phyloP scores from a whole-genome alignment of 2,888 invertebrate species.

The Nephrotoma appendiculata region DNA sequence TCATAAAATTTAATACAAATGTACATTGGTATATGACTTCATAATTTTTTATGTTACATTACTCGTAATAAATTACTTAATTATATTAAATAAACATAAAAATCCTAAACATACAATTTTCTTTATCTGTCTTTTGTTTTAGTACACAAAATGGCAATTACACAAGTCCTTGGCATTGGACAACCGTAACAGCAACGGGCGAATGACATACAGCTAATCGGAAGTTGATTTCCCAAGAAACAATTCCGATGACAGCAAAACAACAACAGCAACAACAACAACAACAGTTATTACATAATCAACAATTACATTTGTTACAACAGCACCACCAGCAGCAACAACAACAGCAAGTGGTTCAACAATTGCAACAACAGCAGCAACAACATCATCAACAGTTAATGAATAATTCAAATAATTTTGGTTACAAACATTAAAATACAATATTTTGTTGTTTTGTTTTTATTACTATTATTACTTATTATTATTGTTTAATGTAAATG shows the following conservation, averaged over 20 bases:
- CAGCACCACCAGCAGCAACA: slow-evolving; percentile 8
- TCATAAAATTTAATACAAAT: too few relatives aligned
- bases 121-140: slow-evolving; percentile 9
- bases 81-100: not conserved
- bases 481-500: not conserved
- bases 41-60: too few relatives aligned
- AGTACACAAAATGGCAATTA: slow-evolving; percentile 32
- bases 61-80: not conserved
- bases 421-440: slow-evolving; percentile 2
- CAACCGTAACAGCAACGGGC: slow-evolving; percentile 40
- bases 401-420: slow-evolving; percentile 1
- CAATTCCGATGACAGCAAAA: slow-evolving; percentile 1
- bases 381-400: slow-evolving; percentile 13
- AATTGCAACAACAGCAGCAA: slow-evolving; percentile 18
- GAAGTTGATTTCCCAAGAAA: slow-evolving; percentile 25
- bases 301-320: slow-evolving; percentile 7
- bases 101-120: not conserved
- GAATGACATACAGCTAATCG: slow-evolving; percentile 41
- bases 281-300: slow-evolving; percentile 6
- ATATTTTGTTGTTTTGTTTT: not conserved
- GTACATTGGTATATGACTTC: too few relatives aligned
- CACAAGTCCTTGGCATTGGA: slow-evolving; percentile 42
- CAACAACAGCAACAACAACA: slow-evolving; percentile 11
- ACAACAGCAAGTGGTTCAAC: slow-evolving; percentile 15
- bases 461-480: not conserved